These are phyloP conservation scores for Lucifuga dentata DNA, from an alignment of 2,113 vertebrate genomes.

Conservation along the genomic window DNA sequence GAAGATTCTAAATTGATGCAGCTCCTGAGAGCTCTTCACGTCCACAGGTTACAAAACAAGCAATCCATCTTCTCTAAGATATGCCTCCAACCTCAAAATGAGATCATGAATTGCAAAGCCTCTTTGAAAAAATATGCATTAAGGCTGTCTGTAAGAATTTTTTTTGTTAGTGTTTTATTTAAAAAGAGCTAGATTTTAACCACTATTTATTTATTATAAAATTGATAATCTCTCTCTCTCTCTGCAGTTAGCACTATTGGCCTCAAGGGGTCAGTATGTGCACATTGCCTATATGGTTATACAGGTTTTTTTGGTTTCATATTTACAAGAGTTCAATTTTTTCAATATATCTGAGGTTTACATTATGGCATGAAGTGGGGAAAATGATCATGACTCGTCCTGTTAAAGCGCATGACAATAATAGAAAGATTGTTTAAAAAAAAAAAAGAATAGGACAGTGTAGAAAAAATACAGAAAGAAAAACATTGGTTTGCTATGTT, in stretches of 20 bases:
- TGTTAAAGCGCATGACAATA: slow-evolving; percentile 41
- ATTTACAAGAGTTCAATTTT: slow-evolving; percentile 46
- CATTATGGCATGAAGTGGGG: slow-evolving; percentile 38
- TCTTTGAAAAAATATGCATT: no score
- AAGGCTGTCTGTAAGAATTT: no score
- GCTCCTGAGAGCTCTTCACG: slow-evolving; percentile 54
- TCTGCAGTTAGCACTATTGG: slow-evolving; percentile 17
- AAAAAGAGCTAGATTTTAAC: no score
- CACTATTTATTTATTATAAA: no score
- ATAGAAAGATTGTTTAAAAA: no score
- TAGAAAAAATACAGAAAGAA: slow-evolving; percentile 46
- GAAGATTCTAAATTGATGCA: slow-evolving; percentile 41
- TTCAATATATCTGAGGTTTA: slow-evolving; percentile 54
- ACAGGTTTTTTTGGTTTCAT: background rate
- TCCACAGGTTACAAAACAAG: slow-evolving; percentile 56
- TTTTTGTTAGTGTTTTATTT: no score
- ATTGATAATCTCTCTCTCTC: background rate
- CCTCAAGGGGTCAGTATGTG: slow-evolving; percentile 63
- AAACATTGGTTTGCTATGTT: slow-evolving; percentile 5
- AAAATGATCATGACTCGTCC: slow-evolving; percentile 51
- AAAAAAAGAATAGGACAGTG: slow-evolving; percentile 29
- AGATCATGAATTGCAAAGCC: no score
- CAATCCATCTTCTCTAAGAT: slow-evolving; percentile 28
- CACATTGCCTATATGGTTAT: background rate
- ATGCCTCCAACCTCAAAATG: slow-evolving; percentile 29